Evolutionary conservation across 2,113 vertebrate genomes (phyloP).

Genomic region (Chelonoidis abingdonii): DNA sequence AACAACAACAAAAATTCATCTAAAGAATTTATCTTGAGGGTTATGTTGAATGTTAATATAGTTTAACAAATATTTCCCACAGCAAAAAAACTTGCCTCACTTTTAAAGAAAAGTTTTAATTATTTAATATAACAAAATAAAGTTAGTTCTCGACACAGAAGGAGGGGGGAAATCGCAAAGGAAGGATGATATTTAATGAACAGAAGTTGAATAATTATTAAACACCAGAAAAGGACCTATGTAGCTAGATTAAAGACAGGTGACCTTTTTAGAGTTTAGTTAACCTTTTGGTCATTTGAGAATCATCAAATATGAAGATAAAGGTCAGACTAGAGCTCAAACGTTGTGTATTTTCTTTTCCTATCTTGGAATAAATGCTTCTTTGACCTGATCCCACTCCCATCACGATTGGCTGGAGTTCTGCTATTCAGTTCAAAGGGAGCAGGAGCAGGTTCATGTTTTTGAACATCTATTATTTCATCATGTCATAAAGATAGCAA

Average conservation of each 20-base stretch:
- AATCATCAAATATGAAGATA: conserved; percentile 75
- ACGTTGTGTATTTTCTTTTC: conserved; percentile 39
- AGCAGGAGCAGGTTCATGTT: neutral
- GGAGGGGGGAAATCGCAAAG: conserved; percentile 25
- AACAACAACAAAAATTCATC: neutral
- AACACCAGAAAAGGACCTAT: conserved; percentile 62
- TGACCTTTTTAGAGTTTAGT: conserved; percentile 78
- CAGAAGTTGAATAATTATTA: conserved; percentile 60
- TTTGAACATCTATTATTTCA: neutral
- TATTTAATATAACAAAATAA: conserved; percentile 39
- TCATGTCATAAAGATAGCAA: neutral
- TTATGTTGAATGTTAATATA: neutral
- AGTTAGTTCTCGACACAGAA: conserved; percentile 2
- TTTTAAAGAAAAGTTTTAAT: neutral
- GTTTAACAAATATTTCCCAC: neutral
- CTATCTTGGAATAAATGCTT: neutral
- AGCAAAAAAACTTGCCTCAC: neutral
- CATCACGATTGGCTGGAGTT: neutral
- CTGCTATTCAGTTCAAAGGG: neutral
- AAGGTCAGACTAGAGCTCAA: conserved; percentile 67
- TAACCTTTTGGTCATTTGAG: conserved; percentile 78
- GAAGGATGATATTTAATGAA: conserved; percentile 71
- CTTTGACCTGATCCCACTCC: neutral
- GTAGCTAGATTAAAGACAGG: conserved; percentile 71
- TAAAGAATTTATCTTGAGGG: neutral